These are phyloP conservation scores for Willisornis vidua DNA, from an alignment of 2,113 vertebrate genomes.

Conservation along the genomic window DNA sequence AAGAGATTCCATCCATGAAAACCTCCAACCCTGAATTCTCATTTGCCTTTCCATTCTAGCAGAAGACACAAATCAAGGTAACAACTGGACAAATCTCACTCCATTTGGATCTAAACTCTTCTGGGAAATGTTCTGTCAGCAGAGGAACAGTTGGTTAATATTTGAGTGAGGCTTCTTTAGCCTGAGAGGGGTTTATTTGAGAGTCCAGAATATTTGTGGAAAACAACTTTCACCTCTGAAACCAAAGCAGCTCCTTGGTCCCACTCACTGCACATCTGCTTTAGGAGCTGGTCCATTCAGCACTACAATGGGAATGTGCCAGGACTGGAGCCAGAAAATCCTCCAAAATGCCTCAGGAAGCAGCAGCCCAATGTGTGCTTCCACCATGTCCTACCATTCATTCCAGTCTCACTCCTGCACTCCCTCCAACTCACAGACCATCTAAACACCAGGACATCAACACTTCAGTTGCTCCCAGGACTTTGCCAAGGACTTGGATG, in stretches of 20 bases:
- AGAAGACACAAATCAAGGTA: background rate
- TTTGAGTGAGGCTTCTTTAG: background rate
- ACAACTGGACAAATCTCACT: background rate
- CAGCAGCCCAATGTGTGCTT: background rate
- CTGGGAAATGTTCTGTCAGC: background rate
- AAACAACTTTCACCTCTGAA: background rate
- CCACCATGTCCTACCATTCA: fast-evolving
- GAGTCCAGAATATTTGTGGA: background rate
- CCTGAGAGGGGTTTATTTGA: background rate
- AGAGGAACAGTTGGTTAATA: background rate
- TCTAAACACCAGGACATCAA: background rate
- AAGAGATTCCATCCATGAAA: background rate
- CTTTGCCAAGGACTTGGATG: background rate
- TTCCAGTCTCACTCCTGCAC: background rate
- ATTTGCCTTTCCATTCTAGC: background rate
- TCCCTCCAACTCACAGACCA: background rate
- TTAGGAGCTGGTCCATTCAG: background rate
- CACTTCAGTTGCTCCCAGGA: background rate
- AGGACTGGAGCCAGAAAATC: fast-evolving
- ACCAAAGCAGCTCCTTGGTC: background rate
- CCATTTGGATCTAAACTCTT: background rate
- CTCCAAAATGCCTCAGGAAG: background rate
- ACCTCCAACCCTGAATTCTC: background rate
- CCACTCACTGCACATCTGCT: background rate
- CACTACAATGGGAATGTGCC: fast-evolving